Conservation (phyloP, 2,113 vertebrate genomes). For the Eubucco bourcierii region DNA sequence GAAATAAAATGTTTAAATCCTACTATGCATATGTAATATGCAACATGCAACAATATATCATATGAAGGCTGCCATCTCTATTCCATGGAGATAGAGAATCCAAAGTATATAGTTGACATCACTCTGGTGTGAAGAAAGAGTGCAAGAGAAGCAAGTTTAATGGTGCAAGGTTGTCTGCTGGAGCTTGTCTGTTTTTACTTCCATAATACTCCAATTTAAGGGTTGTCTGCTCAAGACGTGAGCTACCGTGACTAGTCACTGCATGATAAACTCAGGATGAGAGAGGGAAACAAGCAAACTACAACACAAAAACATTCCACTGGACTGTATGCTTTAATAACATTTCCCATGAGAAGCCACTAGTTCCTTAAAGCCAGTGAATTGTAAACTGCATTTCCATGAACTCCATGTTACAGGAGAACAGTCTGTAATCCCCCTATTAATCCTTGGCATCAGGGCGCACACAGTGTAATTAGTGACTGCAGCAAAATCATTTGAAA, state of each 20-base stretch:
- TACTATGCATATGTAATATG: neutral
- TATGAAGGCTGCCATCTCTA: neutral
- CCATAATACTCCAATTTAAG: neutral
- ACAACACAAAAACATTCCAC: neutral
- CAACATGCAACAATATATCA: neutral
- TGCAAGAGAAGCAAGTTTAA: neutral
- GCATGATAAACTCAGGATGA: neutral
- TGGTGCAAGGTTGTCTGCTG: neutral
- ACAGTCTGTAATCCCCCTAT: slow-evolving; percentile 34
- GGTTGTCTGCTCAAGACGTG: neutral
- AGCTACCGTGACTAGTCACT: neutral
- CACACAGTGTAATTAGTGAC: slow-evolving; percentile 43
- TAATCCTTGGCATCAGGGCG: slow-evolving; percentile 59
- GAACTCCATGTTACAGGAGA: neutral
- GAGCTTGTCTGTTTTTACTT: neutral
- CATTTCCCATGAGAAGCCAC: neutral
- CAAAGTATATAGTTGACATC: neutral
- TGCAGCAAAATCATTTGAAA: slow-evolving; percentile 38
- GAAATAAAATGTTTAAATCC: neutral
- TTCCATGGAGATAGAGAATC: neutral
- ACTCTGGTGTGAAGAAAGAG: neutral
- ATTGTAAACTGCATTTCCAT: neutral
- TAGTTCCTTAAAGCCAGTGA: neutral
- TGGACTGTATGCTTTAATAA: neutral
- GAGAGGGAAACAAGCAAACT: neutral